A percentile compares a stretch with the other conserved stretches of the same genome.
Evolutionary conservation across 2,888 invertebrate genomes (phyloP).

Genomic region (Eurytoma adleriae): DNA sequence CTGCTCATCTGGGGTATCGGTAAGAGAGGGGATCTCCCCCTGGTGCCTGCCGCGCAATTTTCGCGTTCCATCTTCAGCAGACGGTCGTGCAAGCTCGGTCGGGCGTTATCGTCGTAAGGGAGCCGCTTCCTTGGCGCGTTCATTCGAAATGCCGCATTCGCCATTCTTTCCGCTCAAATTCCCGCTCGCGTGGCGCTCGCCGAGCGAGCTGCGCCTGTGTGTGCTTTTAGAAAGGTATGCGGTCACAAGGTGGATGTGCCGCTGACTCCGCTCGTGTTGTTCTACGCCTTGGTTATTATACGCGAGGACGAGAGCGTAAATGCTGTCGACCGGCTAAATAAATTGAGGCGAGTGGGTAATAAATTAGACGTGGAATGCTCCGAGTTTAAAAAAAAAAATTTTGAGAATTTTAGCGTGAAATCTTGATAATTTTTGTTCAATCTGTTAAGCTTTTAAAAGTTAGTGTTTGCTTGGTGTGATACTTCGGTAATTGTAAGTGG

Average conservation of each 20-base stretch:
- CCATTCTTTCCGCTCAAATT: conserved; percentile 29
- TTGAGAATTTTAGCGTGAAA: background rate
- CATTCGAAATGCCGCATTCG: conserved; percentile 18
- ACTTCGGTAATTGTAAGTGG: no score
- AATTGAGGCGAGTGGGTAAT: background rate
- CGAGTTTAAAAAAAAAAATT: background rate
- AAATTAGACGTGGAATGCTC: no score
- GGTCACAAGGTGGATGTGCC: conserved; percentile 15
- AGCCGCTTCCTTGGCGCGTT: background rate
- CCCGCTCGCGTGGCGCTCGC: background rate
- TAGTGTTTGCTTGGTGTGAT: no score
- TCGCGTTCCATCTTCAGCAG: background rate
- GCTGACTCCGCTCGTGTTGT: background rate
- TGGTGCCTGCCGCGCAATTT: background rate
- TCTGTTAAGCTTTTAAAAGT: no score
- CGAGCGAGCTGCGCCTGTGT: conserved; percentile 20
- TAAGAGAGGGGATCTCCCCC: background rate
- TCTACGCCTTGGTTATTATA: background rate
- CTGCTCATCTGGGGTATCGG: no score
- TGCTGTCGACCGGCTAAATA: background rate
- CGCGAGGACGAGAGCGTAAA: background rate
- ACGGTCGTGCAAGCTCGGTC: background rate
- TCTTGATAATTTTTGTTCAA: no score
- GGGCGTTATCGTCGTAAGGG: background rate
- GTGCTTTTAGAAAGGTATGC: conserved; percentile 27